Evolutionary conservation across 2,113 vertebrate genomes (phyloP).

Genomic region (Herpetotheres cachinnans): DNA sequence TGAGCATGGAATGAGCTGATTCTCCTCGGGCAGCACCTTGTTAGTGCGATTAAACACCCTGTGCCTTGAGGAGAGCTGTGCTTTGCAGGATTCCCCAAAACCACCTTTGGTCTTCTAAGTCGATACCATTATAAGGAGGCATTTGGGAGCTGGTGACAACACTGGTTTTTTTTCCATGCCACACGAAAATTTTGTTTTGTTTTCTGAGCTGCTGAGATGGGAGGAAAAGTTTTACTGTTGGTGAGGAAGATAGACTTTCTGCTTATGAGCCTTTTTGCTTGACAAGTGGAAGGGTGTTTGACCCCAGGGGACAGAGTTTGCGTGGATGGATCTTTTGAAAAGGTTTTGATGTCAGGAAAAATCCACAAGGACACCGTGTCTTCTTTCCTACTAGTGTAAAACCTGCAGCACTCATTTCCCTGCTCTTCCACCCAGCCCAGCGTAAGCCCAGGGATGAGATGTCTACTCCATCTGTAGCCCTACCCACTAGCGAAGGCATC

Average conservation of each 20-base stretch:
- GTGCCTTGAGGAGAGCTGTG: not conserved
- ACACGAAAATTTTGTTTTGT: not conserved
- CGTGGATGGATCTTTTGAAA: not conserved
- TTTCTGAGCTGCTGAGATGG: not conserved
- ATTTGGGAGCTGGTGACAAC: not conserved
- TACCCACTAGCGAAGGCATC: not conserved
- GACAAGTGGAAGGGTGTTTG: not conserved
- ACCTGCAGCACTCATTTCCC: not conserved
- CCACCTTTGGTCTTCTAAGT: not conserved
- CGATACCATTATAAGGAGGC: not conserved
- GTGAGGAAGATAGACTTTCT: not conserved
- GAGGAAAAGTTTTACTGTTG: not conserved
- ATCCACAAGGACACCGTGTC: not conserved
- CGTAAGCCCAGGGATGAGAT: not conserved
- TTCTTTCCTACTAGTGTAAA: not conserved
- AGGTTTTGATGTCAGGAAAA: not conserved
- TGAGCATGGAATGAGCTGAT: not conserved
- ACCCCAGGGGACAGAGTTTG: not conserved
- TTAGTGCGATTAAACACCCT: not conserved
- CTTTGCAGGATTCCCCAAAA: not conserved
- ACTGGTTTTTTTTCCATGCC: not conserved
- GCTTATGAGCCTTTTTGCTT: not conserved
- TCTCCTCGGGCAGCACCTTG: not conserved
- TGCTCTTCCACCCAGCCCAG: not conserved
- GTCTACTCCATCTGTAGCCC: not conserved